Evolutionary conservation across 2,113 vertebrate genomes (phyloP).

Genomic region (Saccopteryx bilineata): DNA sequence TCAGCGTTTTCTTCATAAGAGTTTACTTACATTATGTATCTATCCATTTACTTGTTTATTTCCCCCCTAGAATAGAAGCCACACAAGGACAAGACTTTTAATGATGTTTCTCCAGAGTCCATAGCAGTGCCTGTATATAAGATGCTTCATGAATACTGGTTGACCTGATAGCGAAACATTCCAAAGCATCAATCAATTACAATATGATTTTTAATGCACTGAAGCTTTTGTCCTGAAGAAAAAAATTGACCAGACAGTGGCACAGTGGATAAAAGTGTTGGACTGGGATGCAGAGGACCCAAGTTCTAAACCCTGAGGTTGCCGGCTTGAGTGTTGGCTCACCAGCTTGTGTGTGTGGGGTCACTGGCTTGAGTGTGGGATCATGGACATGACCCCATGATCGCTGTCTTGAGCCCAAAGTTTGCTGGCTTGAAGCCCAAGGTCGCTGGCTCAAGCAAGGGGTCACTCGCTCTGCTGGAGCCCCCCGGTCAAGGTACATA

Average conservation of each 20-base stretch:
- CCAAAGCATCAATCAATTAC: not conserved
- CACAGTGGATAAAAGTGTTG: no score
- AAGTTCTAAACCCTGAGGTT: no score
- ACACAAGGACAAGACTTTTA: not conserved
- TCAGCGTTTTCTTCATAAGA: conserved; percentile 23
- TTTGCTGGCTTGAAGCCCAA: no score
- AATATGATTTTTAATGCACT: conserved; percentile 38
- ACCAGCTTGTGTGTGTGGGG: no score
- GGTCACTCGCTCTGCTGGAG: no score
- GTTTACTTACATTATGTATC: not conserved
- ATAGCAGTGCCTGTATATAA: not conserved
- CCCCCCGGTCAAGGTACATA: no score
- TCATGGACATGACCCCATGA: no score
- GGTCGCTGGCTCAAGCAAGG: no score
- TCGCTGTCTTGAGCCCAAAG: no score
- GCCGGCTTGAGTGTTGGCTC: no score
- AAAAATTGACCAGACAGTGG: not conserved
- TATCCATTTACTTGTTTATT: not conserved
- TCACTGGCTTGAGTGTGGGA: no score
- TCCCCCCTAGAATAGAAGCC: conserved; percentile 8
- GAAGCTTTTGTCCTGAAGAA: conserved; percentile 21
- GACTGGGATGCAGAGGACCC: no score
- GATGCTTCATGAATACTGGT: not conserved
- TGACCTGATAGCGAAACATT: conserved; percentile 22
- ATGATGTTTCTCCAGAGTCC: not conserved